Evolutionary conservation across 2,797 vertebrate species (phyloP).

Genomic region (Vultur gryphus): DNA sequence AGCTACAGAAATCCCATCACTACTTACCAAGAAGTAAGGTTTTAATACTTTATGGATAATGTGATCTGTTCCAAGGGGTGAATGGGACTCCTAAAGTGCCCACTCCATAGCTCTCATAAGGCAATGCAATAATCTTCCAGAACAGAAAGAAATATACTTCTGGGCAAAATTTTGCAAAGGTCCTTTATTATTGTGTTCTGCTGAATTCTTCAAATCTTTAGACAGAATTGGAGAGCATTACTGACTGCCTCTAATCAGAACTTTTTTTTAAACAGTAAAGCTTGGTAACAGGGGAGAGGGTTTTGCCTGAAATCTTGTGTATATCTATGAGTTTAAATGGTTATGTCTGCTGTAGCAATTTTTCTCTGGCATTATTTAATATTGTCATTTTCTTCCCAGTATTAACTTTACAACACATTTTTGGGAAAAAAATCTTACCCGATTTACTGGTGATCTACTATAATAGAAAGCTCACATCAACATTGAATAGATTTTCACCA

Average conservation of each 20-base stretch:
- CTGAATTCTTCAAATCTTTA: not conserved
- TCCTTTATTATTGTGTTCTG: not conserved
- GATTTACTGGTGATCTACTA: not conserved
- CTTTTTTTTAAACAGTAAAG: not conserved
- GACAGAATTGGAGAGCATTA: not conserved
- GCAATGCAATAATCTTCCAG: not conserved
- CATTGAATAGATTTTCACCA: not conserved
- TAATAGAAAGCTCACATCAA: not conserved
- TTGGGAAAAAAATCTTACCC: fast-evolving
- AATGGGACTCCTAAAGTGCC: not conserved
- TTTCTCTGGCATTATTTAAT: not conserved
- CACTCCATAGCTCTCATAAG: not conserved
- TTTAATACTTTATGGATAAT: not conserved
- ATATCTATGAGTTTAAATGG: not conserved
- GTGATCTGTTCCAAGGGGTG: not conserved
- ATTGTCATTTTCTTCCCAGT: not conserved
- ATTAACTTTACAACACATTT: not conserved
- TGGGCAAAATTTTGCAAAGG: not conserved
- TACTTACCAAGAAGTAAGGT: not conserved
- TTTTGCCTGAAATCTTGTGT: not conserved
- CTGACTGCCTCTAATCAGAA: not conserved
- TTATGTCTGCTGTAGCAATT: not conserved
- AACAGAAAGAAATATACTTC: not conserved
- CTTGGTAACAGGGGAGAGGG: not conserved
- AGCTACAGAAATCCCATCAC: not conserved